A percentile compares a stretch with the other conserved stretches of the same genome.
phyloP scores from a whole-genome alignment of 2,888 invertebrate genomes.

The Drosophila nigricruria region DNA sequence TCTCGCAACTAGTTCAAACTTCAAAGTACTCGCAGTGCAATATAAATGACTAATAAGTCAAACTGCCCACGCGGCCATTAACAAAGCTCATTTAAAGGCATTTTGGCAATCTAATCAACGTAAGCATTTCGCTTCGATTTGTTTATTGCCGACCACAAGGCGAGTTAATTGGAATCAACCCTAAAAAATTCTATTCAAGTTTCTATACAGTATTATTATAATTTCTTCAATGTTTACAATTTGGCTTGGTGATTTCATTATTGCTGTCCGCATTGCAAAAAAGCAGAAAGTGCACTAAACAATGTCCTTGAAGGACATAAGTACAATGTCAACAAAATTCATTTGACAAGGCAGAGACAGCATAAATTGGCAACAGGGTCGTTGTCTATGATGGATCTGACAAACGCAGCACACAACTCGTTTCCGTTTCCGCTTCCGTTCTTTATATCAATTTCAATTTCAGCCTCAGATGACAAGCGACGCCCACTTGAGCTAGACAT shows the following conservation, averaged over 20 bases:
- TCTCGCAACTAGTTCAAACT: not conserved
- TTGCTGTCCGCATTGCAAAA: not conserved
- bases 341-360: not conserved
- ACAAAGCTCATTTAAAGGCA: conserved; percentile 29
- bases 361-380: conserved; percentile 14
- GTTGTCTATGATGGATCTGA: conserved; percentile 18
- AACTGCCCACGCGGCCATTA: conserved; percentile 9
- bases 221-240: conserved; percentile 16
- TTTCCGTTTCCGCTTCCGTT: conserved; percentile 32
- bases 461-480: conserved; percentile 27
- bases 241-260: not conserved
- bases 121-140: conserved; percentile 26
- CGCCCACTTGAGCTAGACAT: conserved; percentile 11
- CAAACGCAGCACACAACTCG: conserved; percentile 37
- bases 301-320: conserved; percentile 1
- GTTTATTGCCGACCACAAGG: conserved; percentile 32
- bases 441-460: conserved; percentile 19
- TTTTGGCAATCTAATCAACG: conserved; percentile 66
- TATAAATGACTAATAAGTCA: conserved; percentile 19
- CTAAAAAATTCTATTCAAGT: conserved; percentile 18
- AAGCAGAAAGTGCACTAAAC: not conserved
- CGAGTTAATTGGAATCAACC: conserved; percentile 26
- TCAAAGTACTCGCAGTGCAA: not conserved
- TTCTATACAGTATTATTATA: conserved; percentile 1
- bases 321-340: not conserved